Evolutionary conservation across 1,140 invertebrate species (phyloP), one percentile per base, ranked within the genome.

Genomic region (Hylaeus anthracinus): DNA sequence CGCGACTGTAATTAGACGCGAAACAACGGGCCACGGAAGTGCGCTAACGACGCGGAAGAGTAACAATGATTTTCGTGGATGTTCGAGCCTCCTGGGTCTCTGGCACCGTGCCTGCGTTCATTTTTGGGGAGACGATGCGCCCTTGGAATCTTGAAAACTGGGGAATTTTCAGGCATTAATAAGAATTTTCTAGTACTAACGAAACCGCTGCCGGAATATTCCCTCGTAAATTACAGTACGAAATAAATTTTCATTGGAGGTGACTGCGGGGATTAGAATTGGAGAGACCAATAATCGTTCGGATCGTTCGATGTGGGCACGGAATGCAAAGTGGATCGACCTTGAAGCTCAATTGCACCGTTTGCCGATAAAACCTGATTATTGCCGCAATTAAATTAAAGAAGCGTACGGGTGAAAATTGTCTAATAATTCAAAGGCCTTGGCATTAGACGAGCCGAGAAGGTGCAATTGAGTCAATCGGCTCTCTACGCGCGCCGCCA

Each of bases 391-490:
- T 85, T 72, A 85, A 86, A 82, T 81, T 51, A 12, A 67, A 82
- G 72, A 76, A 51, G 4, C 56, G 61, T 55, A 48, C 67, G 53
- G 39, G 37, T 2, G 65, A 72, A 72, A 83, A 81, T 84, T 66
- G 51, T 69, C 65, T 9, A 58, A 51, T 56, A 55, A 61, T 72
- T 48, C 41, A 64, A 66, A 15, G 64, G 41, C 73, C 76, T 86
- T 82, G 81, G 55, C 66, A 64, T 73, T 71, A 72, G 77, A 78
- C 69, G 63, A 12, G 67, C 56, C 51, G 63, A 26, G 26, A 80
- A 83, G 65, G 67, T 86, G 60, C 76, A 83, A 86, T 86, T 81
- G 72, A 66, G 75, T 74, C 53, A 79, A 79, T 56, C 56, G 61
- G 45, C 55, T 53, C 37, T 39, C 48, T 26, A 61, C 60, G 53